phyloP scores from a whole-genome alignment of 2,797 vertebrate species.

The Hypotaenidia okinawae region DNA sequence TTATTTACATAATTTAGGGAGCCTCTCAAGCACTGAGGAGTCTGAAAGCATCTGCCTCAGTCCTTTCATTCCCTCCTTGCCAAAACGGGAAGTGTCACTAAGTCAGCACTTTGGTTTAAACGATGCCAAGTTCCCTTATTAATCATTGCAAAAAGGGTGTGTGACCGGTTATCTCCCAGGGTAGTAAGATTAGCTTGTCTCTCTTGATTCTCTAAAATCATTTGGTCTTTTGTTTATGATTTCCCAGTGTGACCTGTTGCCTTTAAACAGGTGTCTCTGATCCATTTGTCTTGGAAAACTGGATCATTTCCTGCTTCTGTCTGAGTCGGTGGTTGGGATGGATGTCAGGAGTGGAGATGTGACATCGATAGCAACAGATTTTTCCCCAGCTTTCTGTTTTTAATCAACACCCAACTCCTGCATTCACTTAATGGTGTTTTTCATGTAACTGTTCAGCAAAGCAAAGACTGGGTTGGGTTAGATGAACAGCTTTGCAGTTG shows the following conservation, averaged over 20 bases:
- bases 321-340: neutral
- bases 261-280: neutral
- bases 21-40: neutral
- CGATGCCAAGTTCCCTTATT: neutral
- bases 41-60: neutral
- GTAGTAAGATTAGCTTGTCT: neutral
- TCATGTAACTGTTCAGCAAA: neutral
- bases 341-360: neutral
- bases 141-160: neutral
- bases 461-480: neutral
- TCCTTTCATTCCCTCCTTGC: neutral
- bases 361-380: neutral
- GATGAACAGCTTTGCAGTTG: neutral
- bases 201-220: neutral
- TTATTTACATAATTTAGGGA: neutral
- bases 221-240: neutral
- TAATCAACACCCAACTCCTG: neutral
- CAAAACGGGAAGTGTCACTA: neutral
- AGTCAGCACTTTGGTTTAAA: neutral
- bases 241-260: neutral
- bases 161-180: neutral
- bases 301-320: neutral
- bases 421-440: neutral
- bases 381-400: neutral
- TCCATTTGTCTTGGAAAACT: neutral